A percentile compares a stretch with the other conserved stretches of the same genome.
phyloP scores from a whole-genome alignment of 2,888 invertebrate species.

The Criorhina ranunculi region DNA sequence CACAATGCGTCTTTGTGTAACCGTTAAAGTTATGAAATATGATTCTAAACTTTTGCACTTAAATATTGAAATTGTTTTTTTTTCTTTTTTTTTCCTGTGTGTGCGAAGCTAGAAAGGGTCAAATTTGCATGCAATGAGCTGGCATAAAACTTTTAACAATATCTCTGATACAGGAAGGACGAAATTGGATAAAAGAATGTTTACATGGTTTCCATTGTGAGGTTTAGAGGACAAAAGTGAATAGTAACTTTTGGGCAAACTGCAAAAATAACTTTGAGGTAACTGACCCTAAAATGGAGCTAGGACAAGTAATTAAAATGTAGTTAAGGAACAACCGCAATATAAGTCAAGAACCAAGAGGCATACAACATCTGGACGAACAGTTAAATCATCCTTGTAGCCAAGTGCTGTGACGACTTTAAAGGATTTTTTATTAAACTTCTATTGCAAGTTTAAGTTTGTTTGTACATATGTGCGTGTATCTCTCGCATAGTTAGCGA shows the following conservation, averaged over 20 bases:
- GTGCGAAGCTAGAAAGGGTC: slow-evolving; percentile 15
- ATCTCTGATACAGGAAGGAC: background rate
- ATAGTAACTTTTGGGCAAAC: background rate
- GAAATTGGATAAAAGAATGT: background rate
- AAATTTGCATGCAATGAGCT: slow-evolving; percentile 35
- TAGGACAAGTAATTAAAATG: background rate
- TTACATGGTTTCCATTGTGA: no score
- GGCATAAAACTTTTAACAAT: slow-evolving; percentile 9
- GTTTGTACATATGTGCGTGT: no score
- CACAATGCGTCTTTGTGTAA: slow-evolving; percentile 9
- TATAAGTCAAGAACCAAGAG: no score
- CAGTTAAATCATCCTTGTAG: background rate
- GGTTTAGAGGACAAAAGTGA: background rate
- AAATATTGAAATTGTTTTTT: slow-evolving; percentile 43
- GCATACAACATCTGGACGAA: no score
- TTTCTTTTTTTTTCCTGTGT: background rate
- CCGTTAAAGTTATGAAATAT: slow-evolving; percentile 51
- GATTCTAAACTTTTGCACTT: slow-evolving; percentile 44
- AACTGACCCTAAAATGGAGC: background rate
- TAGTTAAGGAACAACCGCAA: no score
- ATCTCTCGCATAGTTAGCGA: no score
- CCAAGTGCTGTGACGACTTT: background rate
- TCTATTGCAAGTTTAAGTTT: no score
- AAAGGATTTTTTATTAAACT: no score
- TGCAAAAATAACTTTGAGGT: background rate